Base-by-base conservation (phyloP, 2,797 vertebrate species). In the Gymnopithys bicolor region DNA sequence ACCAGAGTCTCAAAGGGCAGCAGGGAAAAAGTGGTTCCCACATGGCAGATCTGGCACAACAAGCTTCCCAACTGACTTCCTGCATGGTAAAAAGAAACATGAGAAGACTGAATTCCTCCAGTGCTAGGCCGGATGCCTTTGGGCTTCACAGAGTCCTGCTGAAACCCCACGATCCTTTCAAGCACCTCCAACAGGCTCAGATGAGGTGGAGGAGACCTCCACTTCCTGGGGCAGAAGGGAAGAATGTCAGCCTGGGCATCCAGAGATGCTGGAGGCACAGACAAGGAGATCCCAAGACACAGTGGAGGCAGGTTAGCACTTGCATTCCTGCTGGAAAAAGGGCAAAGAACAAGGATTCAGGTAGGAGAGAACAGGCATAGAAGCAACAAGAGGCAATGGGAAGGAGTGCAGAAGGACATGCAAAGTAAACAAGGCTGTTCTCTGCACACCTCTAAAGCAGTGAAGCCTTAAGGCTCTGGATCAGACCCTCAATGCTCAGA, bases 271-370 rank as follows among this genome's bases (percentile, higher is more conserved):
- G 59, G n/a, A 74, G 24, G 13, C 30, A 43, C 33, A 46, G 37
- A 77, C 45, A 73, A 80, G 39, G 64, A 71, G 45, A 49, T 14
- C 24, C 30, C 53, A 52, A 32, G 52, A 62, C n/a, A 59, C 22
- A 21, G n/a, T 4, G 13, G 55, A 25, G 2, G 1, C 30, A 39
- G 3, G 5, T 22, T 37, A 71, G 23, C 1, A 1, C 25, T 68
- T 33, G 21, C 32, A 21, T 39, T 53, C 33, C 49, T 45, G 19
- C 18, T 3, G 7, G 33, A 35, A 55, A 68, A 85, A 33, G 56
- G 18, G 41, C 51, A 10, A 9, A 48, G 73, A 59, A n/a, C 24
- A 48, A 28, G 73, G 56, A 35, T 64, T 43, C 13, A 15, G 15
- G 2, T 17, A 41, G 67, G 21, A 78, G 28, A 45, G 18, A 24